phyloP scores from a whole-genome alignment of 2,888 invertebrate species.

The Coenonympha arcania region DNA sequence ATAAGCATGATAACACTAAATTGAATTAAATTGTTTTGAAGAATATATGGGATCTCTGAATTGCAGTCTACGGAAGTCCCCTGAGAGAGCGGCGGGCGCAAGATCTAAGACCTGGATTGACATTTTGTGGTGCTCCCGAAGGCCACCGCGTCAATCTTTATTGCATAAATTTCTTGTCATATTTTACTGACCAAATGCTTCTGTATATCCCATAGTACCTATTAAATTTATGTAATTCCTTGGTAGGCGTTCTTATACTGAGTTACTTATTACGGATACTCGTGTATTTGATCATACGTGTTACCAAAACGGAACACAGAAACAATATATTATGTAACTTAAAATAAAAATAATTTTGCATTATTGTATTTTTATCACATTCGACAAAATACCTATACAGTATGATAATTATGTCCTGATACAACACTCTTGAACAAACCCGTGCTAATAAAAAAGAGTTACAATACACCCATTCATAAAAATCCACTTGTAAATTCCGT shows the following conservation, averaged over 20 bases:
- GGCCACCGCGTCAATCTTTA: conserved; percentile 60
- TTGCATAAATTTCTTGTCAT: conserved; percentile 42
- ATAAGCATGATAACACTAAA: background rate
- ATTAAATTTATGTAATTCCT: no score
- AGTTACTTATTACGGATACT: no score
- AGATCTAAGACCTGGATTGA: conserved; percentile 64
- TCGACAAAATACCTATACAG: no score
- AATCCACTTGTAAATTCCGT: conserved; percentile 13
- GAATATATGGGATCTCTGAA: conserved; percentile 4
- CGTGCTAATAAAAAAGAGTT: no score
- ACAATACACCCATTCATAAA: no score
- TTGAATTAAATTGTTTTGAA: conserved; percentile 4
- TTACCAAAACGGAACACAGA: no score
- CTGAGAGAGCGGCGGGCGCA: conserved; percentile 29
- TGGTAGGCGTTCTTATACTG: background rate
- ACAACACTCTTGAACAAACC: no score
- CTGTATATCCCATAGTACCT: conserved; percentile 10
- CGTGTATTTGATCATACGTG: no score
- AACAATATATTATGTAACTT: no score
- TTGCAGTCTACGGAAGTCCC: conserved; percentile 9
- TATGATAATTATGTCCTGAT: no score
- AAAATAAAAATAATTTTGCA: no score
- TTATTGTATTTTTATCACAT: no score
- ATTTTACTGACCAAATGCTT: conserved; percentile 41
- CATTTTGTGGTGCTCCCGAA: conserved; percentile 53